Conservation (phyloP, 2,797 vertebrate genomes). For the Triplophysa yarkandensis region DNA sequence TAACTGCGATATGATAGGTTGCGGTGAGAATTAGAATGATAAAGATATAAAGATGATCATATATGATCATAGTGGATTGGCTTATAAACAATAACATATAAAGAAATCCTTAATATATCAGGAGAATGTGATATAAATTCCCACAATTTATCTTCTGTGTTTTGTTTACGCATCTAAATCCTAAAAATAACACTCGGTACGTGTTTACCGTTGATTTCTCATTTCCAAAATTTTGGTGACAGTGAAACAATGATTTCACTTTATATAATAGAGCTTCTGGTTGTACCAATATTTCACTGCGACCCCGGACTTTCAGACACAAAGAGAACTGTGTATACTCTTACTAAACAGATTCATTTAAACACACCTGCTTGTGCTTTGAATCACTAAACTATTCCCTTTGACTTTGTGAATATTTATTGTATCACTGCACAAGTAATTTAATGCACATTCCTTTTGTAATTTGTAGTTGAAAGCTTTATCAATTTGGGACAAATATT, state of each 20-base stretch:
- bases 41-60: no score
- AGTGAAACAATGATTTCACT: not conserved
- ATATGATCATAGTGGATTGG: no score
- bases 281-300: no score
- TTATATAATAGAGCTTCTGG: constrained; percentile 2
- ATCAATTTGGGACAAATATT: not conserved
- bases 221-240: not conserved
- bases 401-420: not conserved
- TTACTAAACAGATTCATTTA: not conserved
- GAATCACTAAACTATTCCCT: not conserved
- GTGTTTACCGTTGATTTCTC: no score
- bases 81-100: not conserved
- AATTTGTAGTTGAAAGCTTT: not conserved
- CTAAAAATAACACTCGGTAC: no score
- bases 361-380: constrained; percentile 1
- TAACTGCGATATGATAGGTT: not conserved
- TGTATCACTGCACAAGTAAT: not conserved
- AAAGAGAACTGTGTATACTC: not conserved
- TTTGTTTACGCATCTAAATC: not conserved
- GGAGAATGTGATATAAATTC: not conserved
- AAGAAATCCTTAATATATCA: not conserved
- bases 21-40: not conserved
- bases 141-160: not conserved
- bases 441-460: not conserved
- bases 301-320: not conserved